These are phyloP conservation scores for Lophius piscatorius DNA, from an alignment of 2,113 vertebrate species.

Conservation along the genomic window DNA sequence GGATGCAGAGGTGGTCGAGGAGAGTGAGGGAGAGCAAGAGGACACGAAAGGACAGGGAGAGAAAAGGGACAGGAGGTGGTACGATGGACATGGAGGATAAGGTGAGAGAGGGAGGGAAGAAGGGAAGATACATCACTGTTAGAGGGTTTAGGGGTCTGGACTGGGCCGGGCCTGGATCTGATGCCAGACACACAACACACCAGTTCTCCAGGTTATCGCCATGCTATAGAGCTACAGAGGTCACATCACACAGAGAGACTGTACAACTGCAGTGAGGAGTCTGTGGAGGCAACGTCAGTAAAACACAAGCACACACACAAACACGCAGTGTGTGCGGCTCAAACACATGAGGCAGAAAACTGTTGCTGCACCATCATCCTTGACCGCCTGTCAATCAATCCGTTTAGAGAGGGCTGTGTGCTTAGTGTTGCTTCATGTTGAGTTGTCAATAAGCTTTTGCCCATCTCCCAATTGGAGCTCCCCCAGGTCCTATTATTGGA, in stretches of 20 bases:
- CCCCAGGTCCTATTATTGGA: too few species aligned
- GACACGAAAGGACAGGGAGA: conserved; percentile 24
- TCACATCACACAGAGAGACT: conserved; percentile 31
- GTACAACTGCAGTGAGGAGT: conserved; percentile 20
- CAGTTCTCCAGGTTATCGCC: conserved; percentile 29
- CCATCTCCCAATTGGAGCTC: too few species aligned
- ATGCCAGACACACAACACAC: conserved; percentile 57
- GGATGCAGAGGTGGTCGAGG: conserved; percentile 28
- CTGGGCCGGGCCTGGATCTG: conserved; percentile 51
- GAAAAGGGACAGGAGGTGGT: conserved; percentile 6
- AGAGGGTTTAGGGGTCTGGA: conserved; percentile 74
- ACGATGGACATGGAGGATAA: conserved; percentile 27
- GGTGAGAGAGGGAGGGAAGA: conserved; percentile 52
- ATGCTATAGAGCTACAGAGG: conserved; percentile 25
- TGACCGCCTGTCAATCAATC: too few species aligned
- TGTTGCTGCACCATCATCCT: not conserved
- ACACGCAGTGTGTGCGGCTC: conserved; percentile 25
- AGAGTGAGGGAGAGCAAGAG: conserved; percentile 26
- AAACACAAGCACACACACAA: conserved; percentile 6
- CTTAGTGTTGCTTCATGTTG: too few species aligned
- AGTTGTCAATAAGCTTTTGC: too few species aligned
- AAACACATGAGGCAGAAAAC: conserved; percentile 51
- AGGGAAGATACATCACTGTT: conserved; percentile 71
- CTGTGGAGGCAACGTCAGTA: conserved; percentile 37
- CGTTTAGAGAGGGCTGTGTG: too few species aligned